Base-by-base conservation (phyloP, 2,888 invertebrate genomes). In the Camponotus fellah region DNA sequence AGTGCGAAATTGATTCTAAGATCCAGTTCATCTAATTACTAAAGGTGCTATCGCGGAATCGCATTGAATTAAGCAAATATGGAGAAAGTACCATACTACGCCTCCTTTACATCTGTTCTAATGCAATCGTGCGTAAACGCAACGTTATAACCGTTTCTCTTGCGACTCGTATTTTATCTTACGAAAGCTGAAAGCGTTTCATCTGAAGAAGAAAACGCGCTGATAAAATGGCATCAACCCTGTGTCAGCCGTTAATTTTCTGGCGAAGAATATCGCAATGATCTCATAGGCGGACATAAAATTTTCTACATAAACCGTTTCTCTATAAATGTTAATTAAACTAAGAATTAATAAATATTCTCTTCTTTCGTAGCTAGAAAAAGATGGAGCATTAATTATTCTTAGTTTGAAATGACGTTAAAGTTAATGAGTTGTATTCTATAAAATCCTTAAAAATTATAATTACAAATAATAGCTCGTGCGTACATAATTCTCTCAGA, bases 141-240 rank as follows among this genome's bases (percentile, higher is more conserved):
- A 6, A 66, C 71, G 26, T 53, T n/a, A 58, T n/a, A 64, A 17
- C 17, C 34, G 49, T 65, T 85, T 86, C 85, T 86, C 85, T 72
- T 79, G 68, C 58, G 58, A 72, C 79, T 60, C 62, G 74, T 75
- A 68, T 65, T 79, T 86, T 79, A 49, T 74, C 65, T 85, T 46
- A 82, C 62, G 79, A 84, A 82, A 84, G 84, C 82, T 60, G 86
- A 82, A 72, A 79, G 69, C 58, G 81, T 79, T 34, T 46, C 21
- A 10, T 17, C 12, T 26, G 26, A 26, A 71, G 32, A 80, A 14
- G 68, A 12, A 43, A 5, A 65, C 21, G 56, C 32, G 32, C 37
- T n/a, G n/a, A 69, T 69, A 58, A 71, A 34, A 46, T 56, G 56
- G 26, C 58, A 69, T 69, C 58, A 26, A 3, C 8, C 40, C n/a